Conservation (phyloP, 1,140 invertebrate genomes). For the Aethina tumida region DNA sequence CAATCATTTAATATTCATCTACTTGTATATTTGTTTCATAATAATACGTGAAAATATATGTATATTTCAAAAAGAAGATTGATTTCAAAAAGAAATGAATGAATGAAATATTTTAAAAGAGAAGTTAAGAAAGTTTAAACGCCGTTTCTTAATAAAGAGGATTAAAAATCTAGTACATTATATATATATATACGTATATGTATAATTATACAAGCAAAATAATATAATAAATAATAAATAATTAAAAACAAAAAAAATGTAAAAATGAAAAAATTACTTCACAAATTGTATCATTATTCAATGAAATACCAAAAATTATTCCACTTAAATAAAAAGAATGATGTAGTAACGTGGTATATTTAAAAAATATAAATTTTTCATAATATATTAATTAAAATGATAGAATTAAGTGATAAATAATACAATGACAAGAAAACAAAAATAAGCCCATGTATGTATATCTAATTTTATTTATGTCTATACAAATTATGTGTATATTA, state of each 20-base stretch:
- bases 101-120: slow-evolving; percentile 15
- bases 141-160: neutral
- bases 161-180: neutral
- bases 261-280: slow-evolving; percentile 13
- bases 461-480: no score
- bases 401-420: no score
- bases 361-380: no score
- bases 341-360: no score
- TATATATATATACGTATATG: no score
- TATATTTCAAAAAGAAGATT: slow-evolving; percentile 11
- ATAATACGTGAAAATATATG: slow-evolving; percentile 10
- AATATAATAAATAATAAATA: slow-evolving; percentile 1
- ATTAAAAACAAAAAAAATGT: slow-evolving; percentile 11
- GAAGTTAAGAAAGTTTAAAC: slow-evolving; percentile 14
- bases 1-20: no score
- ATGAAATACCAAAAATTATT: neutral
- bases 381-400: no score
- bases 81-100: slow-evolving; percentile 10
- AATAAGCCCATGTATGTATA: no score
- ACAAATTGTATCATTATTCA: slow-evolving; percentile 4
- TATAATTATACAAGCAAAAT: neutral
- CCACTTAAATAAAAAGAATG: neutral
- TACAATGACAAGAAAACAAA: no score
- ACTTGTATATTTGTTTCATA: no score
- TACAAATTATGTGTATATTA: no score